A percentile compares a stretch with the other conserved stretches of the same genome.
These are phyloP conservation scores for Thera britannica DNA, from an alignment of 2,888 invertebrate genomes.

Conservation along the genomic window DNA sequence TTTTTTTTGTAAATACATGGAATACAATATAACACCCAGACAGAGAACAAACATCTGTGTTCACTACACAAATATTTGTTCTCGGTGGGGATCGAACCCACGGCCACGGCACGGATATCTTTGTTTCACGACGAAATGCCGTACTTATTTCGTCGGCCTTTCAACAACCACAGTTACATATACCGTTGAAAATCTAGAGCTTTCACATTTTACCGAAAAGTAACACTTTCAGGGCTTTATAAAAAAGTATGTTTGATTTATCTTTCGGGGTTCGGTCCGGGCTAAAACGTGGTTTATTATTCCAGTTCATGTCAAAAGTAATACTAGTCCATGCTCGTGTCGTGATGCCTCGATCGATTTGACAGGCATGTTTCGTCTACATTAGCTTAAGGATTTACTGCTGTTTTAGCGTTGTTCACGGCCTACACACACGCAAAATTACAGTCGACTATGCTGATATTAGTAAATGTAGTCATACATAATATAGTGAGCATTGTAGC, in stretches of 20 bases:
- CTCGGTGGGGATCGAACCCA: too few species aligned
- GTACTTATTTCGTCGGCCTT: constrained; percentile 9
- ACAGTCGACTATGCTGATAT: not conserved
- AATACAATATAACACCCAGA: too few species aligned
- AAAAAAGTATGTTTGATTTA: too few species aligned
- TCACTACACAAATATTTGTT: too few species aligned
- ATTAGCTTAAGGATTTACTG: constrained; percentile 20
- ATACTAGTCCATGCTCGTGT: constrained; percentile 27
- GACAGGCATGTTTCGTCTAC: constrained; percentile 25
- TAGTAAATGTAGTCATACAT: too few species aligned
- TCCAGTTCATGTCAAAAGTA: constrained; percentile 18
- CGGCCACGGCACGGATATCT: too few species aligned
- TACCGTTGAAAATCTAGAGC: not conserved
- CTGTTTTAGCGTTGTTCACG: constrained; percentile 7
- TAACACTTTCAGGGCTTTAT: too few species aligned
- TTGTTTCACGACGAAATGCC: constrained; percentile 16
- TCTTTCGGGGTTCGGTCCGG: constrained; percentile 1
- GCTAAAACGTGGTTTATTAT: not conserved
- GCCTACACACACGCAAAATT: constrained; percentile 13
- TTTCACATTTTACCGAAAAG: too few species aligned
- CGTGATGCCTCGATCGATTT: constrained; percentile 33
- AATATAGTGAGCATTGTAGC: too few species aligned
- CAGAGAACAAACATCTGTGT: too few species aligned
- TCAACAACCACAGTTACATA: constrained; percentile 9
- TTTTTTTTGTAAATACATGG: too few species aligned